Evolutionary conservation across 1,140 invertebrate genomes (phyloP).

Genomic region (Venustaconcha ellipsiformis): DNA sequence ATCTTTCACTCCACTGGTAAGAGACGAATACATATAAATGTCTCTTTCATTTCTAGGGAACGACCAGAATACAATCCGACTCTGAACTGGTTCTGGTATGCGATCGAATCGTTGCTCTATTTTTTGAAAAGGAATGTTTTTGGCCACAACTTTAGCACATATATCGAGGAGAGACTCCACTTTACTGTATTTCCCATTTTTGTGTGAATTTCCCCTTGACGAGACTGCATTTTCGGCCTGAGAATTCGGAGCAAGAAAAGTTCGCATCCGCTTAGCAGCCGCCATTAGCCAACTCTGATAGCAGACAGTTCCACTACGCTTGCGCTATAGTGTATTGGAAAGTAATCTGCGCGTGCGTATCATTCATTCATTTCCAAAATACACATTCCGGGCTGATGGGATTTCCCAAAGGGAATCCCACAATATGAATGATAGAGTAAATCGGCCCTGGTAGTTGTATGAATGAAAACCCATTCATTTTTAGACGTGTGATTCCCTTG

Average conservation of each 20-base stretch:
- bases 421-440: slow-evolving; percentile 16
- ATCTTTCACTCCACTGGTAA: slow-evolving; percentile 73
- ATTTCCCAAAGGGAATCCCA: slow-evolving; percentile 19
- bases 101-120: slow-evolving; percentile 88
- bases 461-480: slow-evolving; percentile 28
- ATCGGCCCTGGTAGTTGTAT: slow-evolving; percentile 6
- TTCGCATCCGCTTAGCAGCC: slow-evolving; percentile 37
- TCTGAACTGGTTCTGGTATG: slow-evolving; percentile 89
- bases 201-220: slow-evolving; percentile 36
- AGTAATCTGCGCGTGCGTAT: neutral
- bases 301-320: slow-evolving; percentile 17
- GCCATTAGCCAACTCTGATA: slow-evolving; percentile 35
- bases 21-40: slow-evolving; percentile 90
- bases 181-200: slow-evolving; percentile 59
- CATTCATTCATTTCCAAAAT: slow-evolving; percentile 1
- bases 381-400: slow-evolving; percentile 12
- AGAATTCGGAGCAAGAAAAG: slow-evolving; percentile 30
- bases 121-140: slow-evolving; percentile 85
- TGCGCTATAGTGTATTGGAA: slow-evolving; percentile 3
- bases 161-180: slow-evolving; percentile 80
- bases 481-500: slow-evolving; percentile 11
- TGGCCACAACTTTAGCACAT: slow-evolving; percentile 85
- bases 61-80: slow-evolving; percentile 88
- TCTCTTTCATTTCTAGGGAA: slow-evolving; percentile 88
- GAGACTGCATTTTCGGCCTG: slow-evolving; percentile 26